Evolutionary conservation across 2,888 invertebrate species (phyloP).

Genomic region (Lithosia quadra): DNA sequence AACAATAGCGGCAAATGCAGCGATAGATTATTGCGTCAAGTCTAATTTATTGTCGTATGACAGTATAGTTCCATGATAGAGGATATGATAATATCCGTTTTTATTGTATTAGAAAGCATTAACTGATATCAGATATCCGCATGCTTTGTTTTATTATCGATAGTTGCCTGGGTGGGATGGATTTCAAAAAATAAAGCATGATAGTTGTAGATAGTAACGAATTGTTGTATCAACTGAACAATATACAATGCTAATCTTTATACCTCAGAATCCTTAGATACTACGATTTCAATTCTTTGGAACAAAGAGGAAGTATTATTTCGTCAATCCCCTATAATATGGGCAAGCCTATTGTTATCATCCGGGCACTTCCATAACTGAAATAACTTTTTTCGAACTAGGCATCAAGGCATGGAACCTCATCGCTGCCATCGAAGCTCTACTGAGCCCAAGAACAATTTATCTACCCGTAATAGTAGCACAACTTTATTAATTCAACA

Average conservation of each 20-base stretch:
- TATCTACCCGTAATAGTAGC: background rate
- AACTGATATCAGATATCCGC: constrained; percentile 12
- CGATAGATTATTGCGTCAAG: constrained; percentile 46
- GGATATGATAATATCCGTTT: background rate
- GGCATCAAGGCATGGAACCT: background rate
- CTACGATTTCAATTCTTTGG: background rate
- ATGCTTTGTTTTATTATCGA: constrained; percentile 16
- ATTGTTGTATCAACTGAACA: constrained; percentile 2
- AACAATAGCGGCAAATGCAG: constrained; percentile 40
- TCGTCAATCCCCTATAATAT: background rate
- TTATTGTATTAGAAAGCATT: constrained; percentile 12
- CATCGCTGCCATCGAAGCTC: background rate
- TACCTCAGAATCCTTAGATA: too few relatives aligned
- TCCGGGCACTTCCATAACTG: background rate
- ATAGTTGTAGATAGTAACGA: background rate
- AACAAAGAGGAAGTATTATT: background rate
- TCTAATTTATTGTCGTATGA: constrained; percentile 28
- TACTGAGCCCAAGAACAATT: background rate
- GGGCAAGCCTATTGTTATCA: background rate
- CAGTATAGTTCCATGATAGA: constrained; percentile 17
- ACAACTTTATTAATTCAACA: background rate
- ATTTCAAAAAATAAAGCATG: background rate
- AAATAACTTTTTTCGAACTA: background rate
- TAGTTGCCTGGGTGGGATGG: constrained; percentile 21
- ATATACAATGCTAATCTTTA: constrained; percentile 5